Evolutionary conservation across 92 coral and sea anemone genomes (phyloP), one percentile per base, ranked within the genome.

Genomic region (Isaurus tuberculatus): DNA sequence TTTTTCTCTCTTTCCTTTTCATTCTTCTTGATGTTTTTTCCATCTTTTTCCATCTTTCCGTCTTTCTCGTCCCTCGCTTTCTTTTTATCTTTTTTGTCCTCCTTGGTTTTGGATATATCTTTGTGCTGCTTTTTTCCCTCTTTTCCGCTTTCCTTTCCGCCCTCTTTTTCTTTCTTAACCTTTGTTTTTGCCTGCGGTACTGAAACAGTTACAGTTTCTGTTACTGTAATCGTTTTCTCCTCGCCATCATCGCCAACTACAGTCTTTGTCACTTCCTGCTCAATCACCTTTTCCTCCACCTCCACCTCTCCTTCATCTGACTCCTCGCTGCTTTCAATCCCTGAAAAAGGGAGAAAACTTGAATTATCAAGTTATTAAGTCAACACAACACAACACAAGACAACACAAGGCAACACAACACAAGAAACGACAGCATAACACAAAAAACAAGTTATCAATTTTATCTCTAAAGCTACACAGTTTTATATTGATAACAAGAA

Each of bases 211-310:
- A 88, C 89, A 53, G 64, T 79, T 20, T 91, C 90, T 25, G 90
- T 87, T 0, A 93, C 94, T 0, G 98, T 93, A 58, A 93, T 92
- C 2, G 92, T 93, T 73, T 93, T 84, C 65, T 91, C 94, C 15
- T 92, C 86, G 10, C 95, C 92, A 43, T 94, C 94, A 27, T 94
- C 96, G 40, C 90, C 95, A 7, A 92, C 79, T 29, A 92, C 80
- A 3, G 92, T 90, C 66, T 94, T 85, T 48, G 83, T 87, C 1
- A 92, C 98, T 72, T 94, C 94, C 66, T 94, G 91, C 23, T 90
- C 95, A 83, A 91, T 84, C 31, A 90, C 84, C 73, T 91, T 87
- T 19, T 91, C 90, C 65, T 91, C 98, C 40, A 89, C 93, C 64
- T 78, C 94, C 10, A 86, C 90, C 7, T 40, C 11, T 11, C 81